Evolutionary conservation across 2,113 vertebrate species (phyloP), one percentile per base, ranked within the genome.

Genomic region (Elephantulus edwardii): DNA sequence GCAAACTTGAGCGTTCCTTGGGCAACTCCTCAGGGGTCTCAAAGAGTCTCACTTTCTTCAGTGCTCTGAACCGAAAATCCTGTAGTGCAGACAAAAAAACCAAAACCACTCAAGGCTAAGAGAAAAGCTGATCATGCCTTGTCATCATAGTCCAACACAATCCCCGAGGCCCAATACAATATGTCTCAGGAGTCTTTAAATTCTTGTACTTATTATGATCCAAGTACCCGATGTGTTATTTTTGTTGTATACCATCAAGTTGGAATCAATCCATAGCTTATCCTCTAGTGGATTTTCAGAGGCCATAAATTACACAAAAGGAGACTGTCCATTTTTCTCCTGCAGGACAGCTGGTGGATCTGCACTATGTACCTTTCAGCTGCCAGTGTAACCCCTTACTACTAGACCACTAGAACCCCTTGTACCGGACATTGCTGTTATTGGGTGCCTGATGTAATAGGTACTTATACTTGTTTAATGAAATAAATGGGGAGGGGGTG

Each of bases 61-160:
- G 98, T 0, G 99, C 99, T 88, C 98, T 98, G 96, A 99, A 99
- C 93, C 99, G 98, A 92, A 99, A 99, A 95, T 99, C 99, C 99
- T 99, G 96, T 83, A 48, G 76, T 0, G 3, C 54, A 83, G 8
- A 50, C n/a, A 22, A 83, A 96, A 92, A 72, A 38, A 42, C 8
- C 56, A 79, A 70, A 83, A 17, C 1, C 89, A 17, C 24, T 95
- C 42, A 12, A 83, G 33, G 52, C 17, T 26, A 76, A 76, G 4
- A 80, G 62, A 17, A 88, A 30, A 26, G 54, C 38, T 85, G 74
- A 33, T 82, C 48, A 54, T 17, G 13, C 16, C 28, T n/a, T 78
- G 60, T 40, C 78, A 48, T 24, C 60, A 75, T 10, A 71, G 1
- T 44, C 46, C 58, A 85, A 70, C 12, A 26, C 30, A 19, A 40